phyloP scores from a whole-genome alignment of 2,888 invertebrate species.

The Lycophotia porphyrea region DNA sequence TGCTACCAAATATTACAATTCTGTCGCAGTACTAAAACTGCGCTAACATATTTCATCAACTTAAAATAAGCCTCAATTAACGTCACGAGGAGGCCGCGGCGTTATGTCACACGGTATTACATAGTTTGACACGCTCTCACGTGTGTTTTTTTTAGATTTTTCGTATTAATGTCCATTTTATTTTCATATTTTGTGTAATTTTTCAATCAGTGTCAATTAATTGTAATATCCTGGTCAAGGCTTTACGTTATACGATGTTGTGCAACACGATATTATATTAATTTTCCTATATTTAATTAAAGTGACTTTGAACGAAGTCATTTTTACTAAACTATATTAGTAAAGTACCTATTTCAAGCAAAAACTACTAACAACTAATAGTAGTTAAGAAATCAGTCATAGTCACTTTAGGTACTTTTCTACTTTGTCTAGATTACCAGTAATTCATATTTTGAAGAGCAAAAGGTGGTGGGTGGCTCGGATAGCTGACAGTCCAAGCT shows the following conservation, averaged over 20 bases:
- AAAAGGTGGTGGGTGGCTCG: neutral
- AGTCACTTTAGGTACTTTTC: no score
- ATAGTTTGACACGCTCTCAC: slow-evolving; percentile 41
- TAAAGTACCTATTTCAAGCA: neutral
- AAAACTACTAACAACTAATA: neutral
- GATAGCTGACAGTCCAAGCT: neutral
- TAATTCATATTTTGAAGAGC: neutral
- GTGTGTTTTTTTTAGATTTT: neutral
- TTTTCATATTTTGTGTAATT: neutral
- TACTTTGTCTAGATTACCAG: neutral
- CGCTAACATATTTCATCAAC: slow-evolving; percentile 51
- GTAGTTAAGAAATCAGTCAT: neutral
- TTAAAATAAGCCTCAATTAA: slow-evolving; percentile 57
- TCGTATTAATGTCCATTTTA: neutral
- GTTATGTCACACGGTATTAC: slow-evolving; percentile 38
- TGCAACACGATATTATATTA: neutral
- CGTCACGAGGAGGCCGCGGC: slow-evolving; percentile 40
- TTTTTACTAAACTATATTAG: neutral
- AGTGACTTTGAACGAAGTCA: neutral
- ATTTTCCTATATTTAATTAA: neutral
- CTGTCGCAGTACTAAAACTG: slow-evolving; percentile 52
- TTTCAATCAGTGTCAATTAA: neutral
- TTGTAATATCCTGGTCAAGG: neutral
- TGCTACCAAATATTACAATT: slow-evolving; percentile 31
- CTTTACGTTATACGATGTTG: neutral